Percentiles rank a stretch among this genome's conserved stretches.
Conservation (phyloP, 2,797 vertebrate genomes). For the Parauchenoglanis ngamensis region DNA sequence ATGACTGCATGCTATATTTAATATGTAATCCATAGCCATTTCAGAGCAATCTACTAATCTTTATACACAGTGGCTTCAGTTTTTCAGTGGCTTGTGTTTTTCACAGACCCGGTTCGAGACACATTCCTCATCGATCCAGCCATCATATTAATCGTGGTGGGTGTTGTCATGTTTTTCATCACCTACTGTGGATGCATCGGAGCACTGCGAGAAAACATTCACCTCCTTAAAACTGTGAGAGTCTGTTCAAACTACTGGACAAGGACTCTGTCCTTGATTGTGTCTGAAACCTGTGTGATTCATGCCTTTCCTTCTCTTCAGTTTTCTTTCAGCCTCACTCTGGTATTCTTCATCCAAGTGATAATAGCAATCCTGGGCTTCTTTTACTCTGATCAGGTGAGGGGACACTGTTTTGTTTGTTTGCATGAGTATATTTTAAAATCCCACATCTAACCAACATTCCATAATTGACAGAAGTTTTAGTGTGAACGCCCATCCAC, state of each 20-base stretch:
- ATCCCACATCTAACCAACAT: neutral
- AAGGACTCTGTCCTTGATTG: conserved; percentile 1
- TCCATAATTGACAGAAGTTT: neutral
- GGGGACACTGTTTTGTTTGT: neutral
- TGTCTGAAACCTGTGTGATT: neutral
- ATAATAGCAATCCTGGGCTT: conserved; percentile 76
- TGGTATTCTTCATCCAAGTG: conserved; percentile 78
- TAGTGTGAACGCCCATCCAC: neutral
- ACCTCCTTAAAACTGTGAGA: conserved; percentile 76
- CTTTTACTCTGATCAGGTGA: conserved; percentile 79
- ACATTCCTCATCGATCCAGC: conserved; percentile 79
- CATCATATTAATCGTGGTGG: conserved; percentile 78
- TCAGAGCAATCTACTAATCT: neutral
- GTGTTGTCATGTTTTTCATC: conserved; percentile 84
- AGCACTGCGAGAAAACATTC: conserved; percentile 79
- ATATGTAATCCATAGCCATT: neutral
- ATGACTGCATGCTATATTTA: neutral
- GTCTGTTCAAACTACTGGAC: neutral
- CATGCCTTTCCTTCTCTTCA: conserved; percentile 47
- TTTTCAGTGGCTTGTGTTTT: conserved; percentile 19
- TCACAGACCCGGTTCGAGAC: conserved; percentile 76
- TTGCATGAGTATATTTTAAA: neutral
- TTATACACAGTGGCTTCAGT: neutral
- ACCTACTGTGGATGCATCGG: conserved; percentile 82
- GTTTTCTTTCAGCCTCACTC: conserved; percentile 77